These are phyloP conservation scores for Channa striata DNA, from an alignment of 2,797 vertebrate species.

Conservation along the genomic window DNA sequence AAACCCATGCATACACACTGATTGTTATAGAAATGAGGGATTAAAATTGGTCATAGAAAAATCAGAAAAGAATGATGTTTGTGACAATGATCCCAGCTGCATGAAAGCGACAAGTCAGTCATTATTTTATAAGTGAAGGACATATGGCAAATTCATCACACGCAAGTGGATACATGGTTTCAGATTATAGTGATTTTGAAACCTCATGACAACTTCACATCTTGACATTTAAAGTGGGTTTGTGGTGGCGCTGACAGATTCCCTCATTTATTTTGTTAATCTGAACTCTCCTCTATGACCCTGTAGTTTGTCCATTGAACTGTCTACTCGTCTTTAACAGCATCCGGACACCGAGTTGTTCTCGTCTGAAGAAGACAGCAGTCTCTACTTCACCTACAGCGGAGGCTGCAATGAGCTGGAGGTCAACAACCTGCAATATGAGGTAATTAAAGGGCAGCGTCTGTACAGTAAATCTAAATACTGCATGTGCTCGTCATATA, in stretches of 20 bases:
- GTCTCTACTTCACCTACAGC: constrained; percentile 95
- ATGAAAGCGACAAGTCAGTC: no score
- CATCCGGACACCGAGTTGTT: constrained; percentile 85
- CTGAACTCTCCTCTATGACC: constrained; percentile 3
- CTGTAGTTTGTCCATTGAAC: background rate
- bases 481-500: background rate
- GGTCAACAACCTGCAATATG: constrained; percentile 91
- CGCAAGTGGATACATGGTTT: background rate
- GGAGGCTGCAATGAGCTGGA: constrained; percentile 91
- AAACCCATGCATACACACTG: no score
- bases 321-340: constrained; percentile 46
- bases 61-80: background rate
- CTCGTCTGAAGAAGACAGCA: constrained; percentile 91
- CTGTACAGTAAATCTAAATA: background rate
- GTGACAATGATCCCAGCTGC: background rate
- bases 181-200: background rate
- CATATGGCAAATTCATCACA: background rate
- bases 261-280: background rate
- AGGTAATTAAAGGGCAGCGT: constrained; percentile 87
- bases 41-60: background rate
- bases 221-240: no score
- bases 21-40: constrained; percentile 7
- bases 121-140: background rate
- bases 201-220: no score
- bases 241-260: background rate